Conservation (phyloP, 2,888 invertebrate genomes). For the Habroteleia sp. region DNA sequence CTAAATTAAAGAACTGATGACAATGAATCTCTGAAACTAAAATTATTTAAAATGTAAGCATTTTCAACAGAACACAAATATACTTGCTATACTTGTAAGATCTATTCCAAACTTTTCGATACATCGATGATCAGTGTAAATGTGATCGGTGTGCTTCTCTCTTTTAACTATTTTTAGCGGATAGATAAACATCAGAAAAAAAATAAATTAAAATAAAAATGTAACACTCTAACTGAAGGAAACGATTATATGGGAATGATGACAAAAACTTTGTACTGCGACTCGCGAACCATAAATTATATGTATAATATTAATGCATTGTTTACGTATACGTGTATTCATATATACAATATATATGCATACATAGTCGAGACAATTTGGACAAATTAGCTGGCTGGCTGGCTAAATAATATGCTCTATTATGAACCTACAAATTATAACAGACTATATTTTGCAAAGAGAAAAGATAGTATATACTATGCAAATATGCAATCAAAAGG, state of each 20-base stretch:
- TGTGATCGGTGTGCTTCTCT: conserved; percentile 45
- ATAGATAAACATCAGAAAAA: conserved; percentile 20
- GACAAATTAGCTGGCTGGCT: conserved; percentile 58
- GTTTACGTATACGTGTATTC: conserved; percentile 52
- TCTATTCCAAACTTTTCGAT: conserved; percentile 35
- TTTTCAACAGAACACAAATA: too few relatives aligned
- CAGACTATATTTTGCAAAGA: conserved; percentile 65
- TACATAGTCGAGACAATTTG: conserved; percentile 37
- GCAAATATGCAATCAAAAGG: conserved; percentile 60
- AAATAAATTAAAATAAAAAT: neutral
- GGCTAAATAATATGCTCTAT: conserved; percentile 43
- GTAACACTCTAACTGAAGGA: neutral
- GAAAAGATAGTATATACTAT: conserved; percentile 65
- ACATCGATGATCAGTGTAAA: conserved; percentile 50
- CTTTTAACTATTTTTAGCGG: conserved; percentile 35
- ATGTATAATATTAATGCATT: conserved; percentile 64
- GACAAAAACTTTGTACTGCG: conserved; percentile 66
- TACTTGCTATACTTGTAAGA: too few relatives aligned
- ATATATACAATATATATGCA: conserved; percentile 58
- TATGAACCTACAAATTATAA: conserved; percentile 59
- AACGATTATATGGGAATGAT: neutral
- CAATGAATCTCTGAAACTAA: neutral
- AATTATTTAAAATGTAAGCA: neutral
- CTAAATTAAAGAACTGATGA: too few relatives aligned
- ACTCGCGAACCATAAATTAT: conserved; percentile 70